Percentiles rank a stretch among this genome's conserved stretches.
These are phyloP conservation scores for Pollenia labialis DNA, from an alignment of 2,888 invertebrate species.

Conservation along the genomic window DNA sequence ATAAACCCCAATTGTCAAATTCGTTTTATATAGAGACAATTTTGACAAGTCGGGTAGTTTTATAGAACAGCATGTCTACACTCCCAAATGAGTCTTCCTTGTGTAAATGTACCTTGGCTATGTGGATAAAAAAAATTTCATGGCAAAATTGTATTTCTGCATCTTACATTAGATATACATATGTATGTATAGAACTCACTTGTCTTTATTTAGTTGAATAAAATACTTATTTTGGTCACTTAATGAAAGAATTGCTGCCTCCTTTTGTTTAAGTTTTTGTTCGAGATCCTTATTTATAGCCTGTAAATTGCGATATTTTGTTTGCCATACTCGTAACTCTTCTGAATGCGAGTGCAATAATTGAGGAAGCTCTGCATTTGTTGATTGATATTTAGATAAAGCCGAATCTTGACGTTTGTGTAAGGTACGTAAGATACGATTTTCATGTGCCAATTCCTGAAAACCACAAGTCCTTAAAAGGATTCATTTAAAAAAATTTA, in stretches of 20 bases:
- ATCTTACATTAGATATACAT: background rate
- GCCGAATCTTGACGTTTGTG: constrained; percentile 93
- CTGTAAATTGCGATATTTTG: constrained; percentile 88
- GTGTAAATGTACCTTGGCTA: too few species aligned
- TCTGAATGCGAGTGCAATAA: constrained; percentile 90
- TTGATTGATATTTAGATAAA: constrained; percentile 90
- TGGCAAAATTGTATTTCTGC: background rate
- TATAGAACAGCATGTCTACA: too few species aligned
- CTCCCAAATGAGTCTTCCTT: too few species aligned
- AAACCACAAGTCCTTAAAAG: background rate
- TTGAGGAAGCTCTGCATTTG: constrained; percentile 91
- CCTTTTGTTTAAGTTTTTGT: constrained; percentile 88
- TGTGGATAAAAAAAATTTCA: too few species aligned
- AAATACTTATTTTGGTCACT: constrained; percentile 90
- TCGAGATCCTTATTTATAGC: constrained; percentile 87
- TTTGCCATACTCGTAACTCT: constrained; percentile 89
- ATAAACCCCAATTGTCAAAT: too few species aligned
- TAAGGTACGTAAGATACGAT: constrained; percentile 89
- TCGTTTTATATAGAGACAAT: too few species aligned
- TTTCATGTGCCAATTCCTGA: constrained; percentile 89
- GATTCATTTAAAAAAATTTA: background rate
- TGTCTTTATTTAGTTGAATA: constrained; percentile 89
- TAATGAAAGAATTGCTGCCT: constrained; percentile 87
- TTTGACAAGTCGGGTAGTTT: too few species aligned
- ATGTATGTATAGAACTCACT: constrained; percentile 82